Conservation (phyloP, 2,888 invertebrate genomes). For the Polyommatus icarus region DNA sequence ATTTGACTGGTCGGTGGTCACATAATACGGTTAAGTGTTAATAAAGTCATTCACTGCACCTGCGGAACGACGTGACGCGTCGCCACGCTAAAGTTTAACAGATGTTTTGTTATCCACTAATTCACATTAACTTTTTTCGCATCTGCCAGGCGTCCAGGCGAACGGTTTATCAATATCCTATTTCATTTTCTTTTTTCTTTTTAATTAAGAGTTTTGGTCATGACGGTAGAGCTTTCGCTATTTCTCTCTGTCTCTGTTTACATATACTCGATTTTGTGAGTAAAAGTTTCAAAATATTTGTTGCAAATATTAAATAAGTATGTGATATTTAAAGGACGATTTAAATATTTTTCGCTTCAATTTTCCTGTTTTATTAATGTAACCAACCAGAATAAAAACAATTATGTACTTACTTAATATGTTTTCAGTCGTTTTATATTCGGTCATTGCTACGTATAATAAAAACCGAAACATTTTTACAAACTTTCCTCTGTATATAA, state of each 20-base stretch:
- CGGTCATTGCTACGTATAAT: not conserved
- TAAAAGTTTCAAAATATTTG: too few species aligned
- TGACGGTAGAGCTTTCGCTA: too few species aligned
- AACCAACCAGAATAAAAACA: too few species aligned
- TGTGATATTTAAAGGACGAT: too few species aligned
- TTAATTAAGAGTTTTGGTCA: too few species aligned
- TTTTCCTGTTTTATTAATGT: not conserved
- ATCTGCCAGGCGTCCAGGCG: slow-evolving; percentile 4
- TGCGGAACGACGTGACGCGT: not conserved
- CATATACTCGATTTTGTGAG: too few species aligned
- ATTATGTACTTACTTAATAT: too few species aligned
- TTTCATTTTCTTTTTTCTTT: too few species aligned
- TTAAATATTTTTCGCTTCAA: not conserved
- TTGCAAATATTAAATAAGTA: too few species aligned
- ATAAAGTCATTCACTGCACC: slow-evolving; percentile 11
- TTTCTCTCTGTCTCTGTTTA: too few species aligned
- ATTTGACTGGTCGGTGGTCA: slow-evolving; percentile 55
- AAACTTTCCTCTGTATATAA: not conserved
- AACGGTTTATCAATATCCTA: not conserved
- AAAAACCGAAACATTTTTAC: not conserved
- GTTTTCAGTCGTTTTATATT: not conserved
- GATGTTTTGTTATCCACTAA: not conserved
- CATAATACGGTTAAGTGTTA: slow-evolving; percentile 45
- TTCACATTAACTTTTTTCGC: not conserved
- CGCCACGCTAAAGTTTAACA: not conserved